Evolutionary conservation across 2,113 vertebrate species (phyloP).

Genomic region (Chiloscyllium plagiosum): DNA sequence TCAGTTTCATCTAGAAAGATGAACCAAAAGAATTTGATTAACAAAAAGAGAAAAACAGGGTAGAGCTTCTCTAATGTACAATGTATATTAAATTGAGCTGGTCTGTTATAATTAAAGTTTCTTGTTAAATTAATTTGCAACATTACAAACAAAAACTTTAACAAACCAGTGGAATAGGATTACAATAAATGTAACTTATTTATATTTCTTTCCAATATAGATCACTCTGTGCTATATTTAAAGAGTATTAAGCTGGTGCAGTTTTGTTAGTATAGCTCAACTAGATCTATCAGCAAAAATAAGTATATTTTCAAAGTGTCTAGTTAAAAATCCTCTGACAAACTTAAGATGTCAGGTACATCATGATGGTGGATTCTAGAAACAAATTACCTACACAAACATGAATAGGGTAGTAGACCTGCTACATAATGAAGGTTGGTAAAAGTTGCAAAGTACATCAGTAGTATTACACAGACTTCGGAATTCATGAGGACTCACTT

Average conservation of each 20-base stretch:
- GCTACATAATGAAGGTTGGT: neutral
- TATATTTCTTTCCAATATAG: neutral
- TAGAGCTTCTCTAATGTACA: neutral
- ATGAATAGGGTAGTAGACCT: too few species aligned
- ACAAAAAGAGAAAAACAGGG: neutral
- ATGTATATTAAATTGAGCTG: neutral
- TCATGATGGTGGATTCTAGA: neutral
- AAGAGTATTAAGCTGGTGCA: too few species aligned
- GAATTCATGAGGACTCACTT: neutral
- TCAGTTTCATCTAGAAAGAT: constrained; percentile 69
- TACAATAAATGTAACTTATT: neutral
- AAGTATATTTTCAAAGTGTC: neutral
- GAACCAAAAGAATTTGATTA: neutral
- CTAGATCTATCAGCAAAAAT: neutral
- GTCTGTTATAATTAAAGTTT: neutral
- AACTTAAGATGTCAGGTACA: neutral
- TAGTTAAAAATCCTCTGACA: neutral
- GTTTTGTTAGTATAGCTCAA: neutral
- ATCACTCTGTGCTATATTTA: neutral
- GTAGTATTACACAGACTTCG: neutral
- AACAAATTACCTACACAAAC: neutral
- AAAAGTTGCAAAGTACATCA: neutral
- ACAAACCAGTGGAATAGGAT: neutral
- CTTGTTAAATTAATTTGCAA: neutral
- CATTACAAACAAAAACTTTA: neutral